These are phyloP conservation scores for Hirtodrosophila duncani DNA, from an alignment of 2,888 invertebrate genomes.

Conservation along the genomic window DNA sequence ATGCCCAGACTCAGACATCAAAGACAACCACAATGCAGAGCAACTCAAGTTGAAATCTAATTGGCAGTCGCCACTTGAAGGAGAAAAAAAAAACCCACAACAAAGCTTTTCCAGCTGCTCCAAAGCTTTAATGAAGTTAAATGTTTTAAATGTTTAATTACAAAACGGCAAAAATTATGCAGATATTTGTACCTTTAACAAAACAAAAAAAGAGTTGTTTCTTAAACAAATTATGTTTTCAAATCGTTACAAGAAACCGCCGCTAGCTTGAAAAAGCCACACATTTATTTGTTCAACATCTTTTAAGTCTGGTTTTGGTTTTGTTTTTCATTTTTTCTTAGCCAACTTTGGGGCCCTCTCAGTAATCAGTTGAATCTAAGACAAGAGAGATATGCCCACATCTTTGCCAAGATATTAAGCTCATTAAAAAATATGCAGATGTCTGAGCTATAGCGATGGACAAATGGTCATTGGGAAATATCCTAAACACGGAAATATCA, in stretches of 20 bases:
- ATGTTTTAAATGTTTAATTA: constrained; percentile 61
- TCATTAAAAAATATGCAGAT: constrained; percentile 55
- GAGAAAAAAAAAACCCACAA: constrained; percentile 24
- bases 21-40: constrained; percentile 21
- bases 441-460: constrained; percentile 4
- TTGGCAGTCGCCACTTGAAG: constrained; percentile 39
- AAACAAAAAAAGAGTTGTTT: constrained; percentile 13
- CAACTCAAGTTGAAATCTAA: constrained; percentile 52
- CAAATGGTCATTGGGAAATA: constrained; percentile 3
- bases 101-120: constrained; percentile 32
- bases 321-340: constrained; percentile 24
- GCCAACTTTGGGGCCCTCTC: too few relatives aligned
- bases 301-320: too few relatives aligned
- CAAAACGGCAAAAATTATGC: constrained; percentile 39
- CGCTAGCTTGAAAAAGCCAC: constrained; percentile 46
- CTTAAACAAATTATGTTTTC: constrained; percentile 33
- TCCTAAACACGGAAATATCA: too few relatives aligned
- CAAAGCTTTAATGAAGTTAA: constrained; percentile 57
- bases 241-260: too few relatives aligned
- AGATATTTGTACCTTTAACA: constrained; percentile 7
- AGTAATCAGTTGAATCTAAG: constrained; percentile 67
- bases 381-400: constrained; percentile 51
- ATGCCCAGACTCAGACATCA: constrained; percentile 6
- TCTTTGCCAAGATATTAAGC: constrained; percentile 66
- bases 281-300: too few relatives aligned